Percentiles rank a stretch among this genome's conserved stretches.
These are phyloP conservation scores for Bambusicola thoracicus DNA, from an alignment of 2,113 vertebrate genomes.

Conservation along the genomic window DNA sequence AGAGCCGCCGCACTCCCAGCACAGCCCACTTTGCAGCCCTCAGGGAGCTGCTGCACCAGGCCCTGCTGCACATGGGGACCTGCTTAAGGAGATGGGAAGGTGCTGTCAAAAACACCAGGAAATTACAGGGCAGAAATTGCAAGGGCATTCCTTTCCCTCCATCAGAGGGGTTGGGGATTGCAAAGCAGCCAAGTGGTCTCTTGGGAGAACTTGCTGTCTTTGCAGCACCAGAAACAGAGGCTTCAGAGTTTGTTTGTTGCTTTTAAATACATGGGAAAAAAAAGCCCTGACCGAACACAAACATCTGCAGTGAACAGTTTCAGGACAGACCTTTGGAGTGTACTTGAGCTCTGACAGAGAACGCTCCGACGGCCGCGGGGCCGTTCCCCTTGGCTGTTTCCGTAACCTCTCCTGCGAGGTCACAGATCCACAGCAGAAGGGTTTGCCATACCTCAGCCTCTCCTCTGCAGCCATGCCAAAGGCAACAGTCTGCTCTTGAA, in stretches of 20 bases:
- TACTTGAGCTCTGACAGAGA: not conserved
- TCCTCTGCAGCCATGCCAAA: not conserved
- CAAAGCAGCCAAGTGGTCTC: not conserved
- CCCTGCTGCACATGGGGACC: not conserved
- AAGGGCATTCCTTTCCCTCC: not conserved
- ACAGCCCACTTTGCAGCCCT: not conserved
- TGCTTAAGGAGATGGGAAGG: not conserved
- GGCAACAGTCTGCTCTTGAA: not conserved
- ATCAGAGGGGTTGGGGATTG: not conserved
- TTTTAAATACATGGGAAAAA: not conserved
- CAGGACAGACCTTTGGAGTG: not conserved
- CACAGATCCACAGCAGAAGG: not conserved
- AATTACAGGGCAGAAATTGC: not conserved
- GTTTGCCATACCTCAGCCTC: not conserved
- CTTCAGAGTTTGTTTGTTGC: not conserved
- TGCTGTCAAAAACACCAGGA: not conserved
- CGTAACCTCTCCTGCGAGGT: accelerated
- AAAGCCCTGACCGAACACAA: not conserved
- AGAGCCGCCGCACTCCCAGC: not conserved
- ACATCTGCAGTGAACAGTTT: not conserved
- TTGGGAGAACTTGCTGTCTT: not conserved
- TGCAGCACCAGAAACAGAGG: not conserved
- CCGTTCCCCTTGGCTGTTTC: not conserved
- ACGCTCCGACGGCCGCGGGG: accelerated
- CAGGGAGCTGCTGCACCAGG: not conserved